These are phyloP conservation scores for Microcebus lehilahytsara DNA, from an alignment of 2,113 vertebrate species.

Conservation along the genomic window DNA sequence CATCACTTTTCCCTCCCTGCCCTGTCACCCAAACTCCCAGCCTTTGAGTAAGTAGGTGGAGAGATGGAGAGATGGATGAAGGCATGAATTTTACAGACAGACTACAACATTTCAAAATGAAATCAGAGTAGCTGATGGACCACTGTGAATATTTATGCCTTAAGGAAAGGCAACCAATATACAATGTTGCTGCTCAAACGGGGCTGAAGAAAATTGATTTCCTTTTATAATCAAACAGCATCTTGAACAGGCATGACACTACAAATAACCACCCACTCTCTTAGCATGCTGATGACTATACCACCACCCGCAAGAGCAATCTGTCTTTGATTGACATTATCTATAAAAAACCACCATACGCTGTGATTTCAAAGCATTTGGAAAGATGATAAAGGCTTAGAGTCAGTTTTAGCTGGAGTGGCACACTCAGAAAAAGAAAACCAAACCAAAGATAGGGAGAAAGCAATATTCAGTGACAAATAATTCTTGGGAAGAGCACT, in stretches of 20 bases:
- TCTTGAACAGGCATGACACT: not conserved
- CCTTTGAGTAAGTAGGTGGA: not conserved
- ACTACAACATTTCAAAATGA: not conserved
- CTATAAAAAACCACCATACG: not conserved
- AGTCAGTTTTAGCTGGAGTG: not conserved
- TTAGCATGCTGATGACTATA: accelerated
- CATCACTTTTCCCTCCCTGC: not conserved
- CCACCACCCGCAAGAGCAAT: not conserved
- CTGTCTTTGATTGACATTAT: not conserved
- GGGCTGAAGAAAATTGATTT: not conserved
- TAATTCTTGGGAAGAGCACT: not conserved
- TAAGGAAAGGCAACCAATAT: not conserved
- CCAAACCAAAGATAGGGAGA: not conserved
- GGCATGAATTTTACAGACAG: not conserved
- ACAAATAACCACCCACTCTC: not conserved
- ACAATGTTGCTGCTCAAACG: not conserved
- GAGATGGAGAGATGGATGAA: not conserved
- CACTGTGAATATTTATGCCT: not conserved
- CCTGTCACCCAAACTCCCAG: not conserved
- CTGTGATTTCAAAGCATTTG: not conserved
- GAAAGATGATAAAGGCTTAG: not conserved
- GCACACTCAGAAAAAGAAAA: not conserved
- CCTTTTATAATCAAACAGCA: not conserved
- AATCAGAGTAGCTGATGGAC: not conserved
- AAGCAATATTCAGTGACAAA: not conserved